Evolutionary conservation across 2,888 invertebrate species (phyloP), one percentile per base, ranked within the genome.

Genomic region (Drosophila kambysellisi): DNA sequence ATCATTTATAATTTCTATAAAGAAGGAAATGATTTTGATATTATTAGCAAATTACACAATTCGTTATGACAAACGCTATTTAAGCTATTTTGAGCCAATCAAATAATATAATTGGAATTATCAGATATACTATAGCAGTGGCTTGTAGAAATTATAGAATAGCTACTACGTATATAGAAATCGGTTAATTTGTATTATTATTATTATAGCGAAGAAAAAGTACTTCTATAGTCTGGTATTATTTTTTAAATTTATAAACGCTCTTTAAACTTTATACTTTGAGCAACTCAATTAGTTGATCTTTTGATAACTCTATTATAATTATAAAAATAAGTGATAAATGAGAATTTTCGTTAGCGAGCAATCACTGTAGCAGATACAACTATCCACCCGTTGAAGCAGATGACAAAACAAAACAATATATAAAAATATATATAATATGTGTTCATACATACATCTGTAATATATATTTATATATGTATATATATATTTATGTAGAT

Each of bases 311-410:
- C 41, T 41, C 4, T 11, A n/a, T 11, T 43, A 7, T 17, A 15
- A 3, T 41, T 41, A 41, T 17, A 41, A 9, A 41, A 9, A 12
- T 7, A 25, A 12, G 8, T 4, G 20, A 8, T 15, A 15, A 1
- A 15, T 15, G 2, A 4, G 4, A 29, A 25, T 4, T 51, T 17
- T 30, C 17, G 12, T 30, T 30, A n/a, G 56, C 29, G 29, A 39
- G 30, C 12, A 29, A 8, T 39, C 29, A 39, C 39, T 56, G 56
- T 39, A 50, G 51, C n/a, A 57, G 57, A 66, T 52, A 58, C 65
- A 57, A 29, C 51, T 52, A 48, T 5, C 52, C 35, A 64, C n/a
- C 39, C 32, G 69, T 70, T 65, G 58, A 65, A 70, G 58, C 79
- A 70, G 65, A 39, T 62, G 20, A 35, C 30, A 57, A 41, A 30